Base-by-base conservation (phyloP, 2,797 vertebrate genomes). In the Helicolenus hilgendorfi region DNA sequence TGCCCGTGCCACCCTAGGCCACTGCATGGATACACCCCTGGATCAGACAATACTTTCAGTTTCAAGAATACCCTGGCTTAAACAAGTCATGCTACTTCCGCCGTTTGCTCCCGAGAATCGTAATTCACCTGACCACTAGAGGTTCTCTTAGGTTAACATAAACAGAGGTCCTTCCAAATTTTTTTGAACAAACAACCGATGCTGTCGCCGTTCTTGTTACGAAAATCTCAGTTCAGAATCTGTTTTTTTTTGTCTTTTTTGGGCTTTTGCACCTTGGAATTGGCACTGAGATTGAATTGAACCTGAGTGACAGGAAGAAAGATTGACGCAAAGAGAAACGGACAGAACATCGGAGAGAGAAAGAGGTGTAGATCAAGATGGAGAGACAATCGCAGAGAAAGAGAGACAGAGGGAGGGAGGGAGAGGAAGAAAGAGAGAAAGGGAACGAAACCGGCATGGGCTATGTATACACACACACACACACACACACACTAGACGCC, bases 301-400 rank as follows among this genome's bases (percentile, higher is more conserved):
- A 91, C 75, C 8, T 27, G 84, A 90, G 80, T 68, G 86, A 86
- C 81, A 80, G 67, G 55, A 65, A 56, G 31, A 84, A 53, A 72
- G 87, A 92, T 62, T 83, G 86, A 93, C 83, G 62, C 35, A 67
- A 64, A 84, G 77, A 77, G 67, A 77, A 75, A 49, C 27, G 38
- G 89, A 85, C 76, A 41, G 78, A 73, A 79, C 22, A 5, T 64
- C 11, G 63, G 80, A 41, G 31, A 22, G 78, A 31, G 55, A 35
- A 22, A 11, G 67, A 79, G 75, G 64, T 29, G 33, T 27, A 80
- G 59, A 81, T 62, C 22, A 36, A 70, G 71, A 73, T 4, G 26
- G 60, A 77, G 72, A 75, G 79, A 53, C 24, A 24, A 75, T 69
- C 26, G 31, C 9, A 13, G 18, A 63, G 20, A 20, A 41, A 70